Evolutionary conservation across 2,888 invertebrate species (phyloP).

Genomic region (Creontiades dilutus): DNA sequence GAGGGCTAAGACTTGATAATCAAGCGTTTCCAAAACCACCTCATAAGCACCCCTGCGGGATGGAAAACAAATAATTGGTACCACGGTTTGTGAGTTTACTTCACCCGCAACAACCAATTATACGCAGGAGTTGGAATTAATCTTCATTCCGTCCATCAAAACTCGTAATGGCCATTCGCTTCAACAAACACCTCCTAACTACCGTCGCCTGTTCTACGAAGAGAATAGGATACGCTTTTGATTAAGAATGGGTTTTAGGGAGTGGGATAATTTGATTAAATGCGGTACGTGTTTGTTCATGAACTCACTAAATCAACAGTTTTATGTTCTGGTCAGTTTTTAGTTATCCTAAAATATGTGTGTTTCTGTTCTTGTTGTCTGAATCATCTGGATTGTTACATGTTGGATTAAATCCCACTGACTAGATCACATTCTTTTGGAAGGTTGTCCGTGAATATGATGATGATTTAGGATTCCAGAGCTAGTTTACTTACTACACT

Average conservation of each 20-base stretch:
- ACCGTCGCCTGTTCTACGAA: not conserved
- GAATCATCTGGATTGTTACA: too few species aligned
- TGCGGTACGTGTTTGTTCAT: not conserved
- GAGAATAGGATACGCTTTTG: not conserved
- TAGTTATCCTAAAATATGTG: not conserved
- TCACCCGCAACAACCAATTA: not conserved
- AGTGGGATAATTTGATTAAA: not conserved
- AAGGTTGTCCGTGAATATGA: too few species aligned
- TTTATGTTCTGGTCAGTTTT: not conserved
- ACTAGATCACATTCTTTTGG: too few species aligned
- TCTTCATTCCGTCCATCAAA: not conserved
- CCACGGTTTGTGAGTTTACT: slow-evolving; percentile 1
- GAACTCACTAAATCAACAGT: not conserved
- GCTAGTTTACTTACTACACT: too few species aligned
- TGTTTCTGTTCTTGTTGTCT: not conserved
- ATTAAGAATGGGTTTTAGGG: not conserved
- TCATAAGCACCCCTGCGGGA: not conserved
- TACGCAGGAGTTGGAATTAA: not conserved
- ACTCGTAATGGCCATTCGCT: not conserved
- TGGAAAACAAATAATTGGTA: not conserved
- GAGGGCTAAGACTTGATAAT: not conserved
- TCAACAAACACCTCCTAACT: not conserved
- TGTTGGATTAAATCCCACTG: too few species aligned
- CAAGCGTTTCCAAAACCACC: not conserved
- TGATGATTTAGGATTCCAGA: too few species aligned